These are phyloP conservation scores for Erebia epiphron DNA, from an alignment of 2,888 invertebrate species.

Conservation along the genomic window DNA sequence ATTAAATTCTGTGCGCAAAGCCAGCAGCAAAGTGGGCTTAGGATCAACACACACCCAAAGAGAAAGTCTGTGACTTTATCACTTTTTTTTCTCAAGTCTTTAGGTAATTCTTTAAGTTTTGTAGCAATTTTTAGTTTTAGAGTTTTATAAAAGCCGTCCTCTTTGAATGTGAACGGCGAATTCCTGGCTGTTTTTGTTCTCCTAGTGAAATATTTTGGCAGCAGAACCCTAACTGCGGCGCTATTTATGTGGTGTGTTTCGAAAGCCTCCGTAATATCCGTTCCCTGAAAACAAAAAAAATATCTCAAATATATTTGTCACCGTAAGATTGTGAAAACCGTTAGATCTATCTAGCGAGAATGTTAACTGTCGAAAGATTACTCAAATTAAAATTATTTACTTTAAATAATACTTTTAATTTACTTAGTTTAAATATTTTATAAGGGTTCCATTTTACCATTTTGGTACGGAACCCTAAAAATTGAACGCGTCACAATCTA, in stretches of 20 bases:
- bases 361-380: too few relatives aligned
- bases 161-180: conserved; percentile 88
- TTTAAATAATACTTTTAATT: too few relatives aligned
- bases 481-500: too few relatives aligned
- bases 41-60: conserved; percentile 51
- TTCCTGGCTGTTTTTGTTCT: conserved; percentile 85
- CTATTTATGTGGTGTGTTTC: conserved; percentile 84
- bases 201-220: conserved; percentile 86
- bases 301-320: too few relatives aligned
- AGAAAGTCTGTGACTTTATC: conserved; percentile 61
- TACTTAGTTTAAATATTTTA: too few relatives aligned
- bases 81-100: conserved; percentile 59
- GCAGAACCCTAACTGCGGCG: conserved; percentile 79
- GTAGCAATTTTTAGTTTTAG: conserved; percentile 84
- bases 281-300: conserved; percentile 74
- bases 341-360: too few relatives aligned
- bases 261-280: conserved; percentile 86
- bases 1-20: conserved; percentile 55
- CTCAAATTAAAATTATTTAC: too few relatives aligned
- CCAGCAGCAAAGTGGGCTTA: conserved; percentile 61
- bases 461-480: too few relatives aligned
- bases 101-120: conserved; percentile 80
- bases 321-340: too few relatives aligned
- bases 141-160: conserved; percentile 90
- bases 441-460: too few relatives aligned